Percentiles rank a stretch among this genome's conserved stretches.
Evolutionary conservation across 2,113 vertebrate genomes (phyloP).

Genomic region (Eupsittula cactorum): DNA sequence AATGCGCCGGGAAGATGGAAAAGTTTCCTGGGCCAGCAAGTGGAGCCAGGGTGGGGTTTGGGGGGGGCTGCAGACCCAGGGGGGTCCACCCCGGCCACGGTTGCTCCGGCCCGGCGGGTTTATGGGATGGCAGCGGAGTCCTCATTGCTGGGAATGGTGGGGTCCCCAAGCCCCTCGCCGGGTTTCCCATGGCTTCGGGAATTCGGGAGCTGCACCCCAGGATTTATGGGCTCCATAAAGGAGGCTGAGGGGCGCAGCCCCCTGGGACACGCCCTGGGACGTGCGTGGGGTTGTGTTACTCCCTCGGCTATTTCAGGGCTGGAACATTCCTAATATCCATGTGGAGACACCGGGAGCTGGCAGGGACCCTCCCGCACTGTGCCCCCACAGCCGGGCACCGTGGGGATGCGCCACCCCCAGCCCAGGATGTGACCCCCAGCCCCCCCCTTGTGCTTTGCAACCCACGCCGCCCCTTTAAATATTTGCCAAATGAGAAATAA

Average conservation of each 20-base stretch:
- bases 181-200: accelerated
- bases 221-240: background rate
- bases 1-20: background rate
- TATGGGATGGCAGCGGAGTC: background rate
- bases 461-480: background rate
- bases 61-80: accelerated
- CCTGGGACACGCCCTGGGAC: background rate
- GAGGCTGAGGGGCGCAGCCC: background rate
- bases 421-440: background rate
- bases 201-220: background rate
- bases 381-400: background rate
- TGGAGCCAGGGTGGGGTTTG: background rate
- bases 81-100: background rate
- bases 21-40: background rate
- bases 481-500: slow-evolving; percentile 38
- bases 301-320: slow-evolving; percentile 21
- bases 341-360: background rate
- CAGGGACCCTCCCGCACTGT: background rate
- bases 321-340: slow-evolving; percentile 26
- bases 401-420: background rate
- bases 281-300: slow-evolving; percentile 11
- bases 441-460: background rate
- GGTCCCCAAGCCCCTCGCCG: background rate
- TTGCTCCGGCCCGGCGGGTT: background rate
- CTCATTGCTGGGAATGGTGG: background rate